Conservation (phyloP, 2,888 invertebrate species). For the Sturmia bella region DNA sequence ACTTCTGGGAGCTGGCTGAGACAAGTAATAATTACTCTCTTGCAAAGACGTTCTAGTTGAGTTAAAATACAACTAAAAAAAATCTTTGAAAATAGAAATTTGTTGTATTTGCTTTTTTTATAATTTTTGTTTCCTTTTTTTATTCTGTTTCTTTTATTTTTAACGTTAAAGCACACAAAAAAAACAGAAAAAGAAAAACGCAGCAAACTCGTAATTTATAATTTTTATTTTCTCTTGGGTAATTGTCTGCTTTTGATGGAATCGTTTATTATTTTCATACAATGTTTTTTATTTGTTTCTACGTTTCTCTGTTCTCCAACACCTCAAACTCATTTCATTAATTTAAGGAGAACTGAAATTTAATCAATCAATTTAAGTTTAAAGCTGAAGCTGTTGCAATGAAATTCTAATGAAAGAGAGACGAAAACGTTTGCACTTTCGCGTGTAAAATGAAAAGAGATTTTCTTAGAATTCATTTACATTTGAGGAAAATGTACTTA, state of each 20-base stretch:
- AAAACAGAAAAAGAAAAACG: not conserved
- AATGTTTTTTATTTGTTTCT: constrained; percentile 26
- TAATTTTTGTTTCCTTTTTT: constrained; percentile 30
- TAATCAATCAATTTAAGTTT: constrained; percentile 35
- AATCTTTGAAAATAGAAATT: not conserved
- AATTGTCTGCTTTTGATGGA: constrained; percentile 61
- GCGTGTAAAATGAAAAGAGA: too few species aligned
- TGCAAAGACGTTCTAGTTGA: constrained; percentile 37
- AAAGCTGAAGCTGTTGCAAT: too few species aligned
- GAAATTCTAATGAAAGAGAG: too few species aligned
- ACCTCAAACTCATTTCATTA: constrained; percentile 6
- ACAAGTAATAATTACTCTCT: constrained; percentile 63
- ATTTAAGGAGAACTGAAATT: constrained; percentile 6
- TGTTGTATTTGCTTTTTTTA: not conserved
- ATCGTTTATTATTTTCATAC: constrained; percentile 52
- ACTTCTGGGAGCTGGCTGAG: constrained; percentile 37
- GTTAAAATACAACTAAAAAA: constrained; percentile 27
- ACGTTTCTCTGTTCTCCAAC: not conserved
- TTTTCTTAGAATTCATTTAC: too few species aligned
- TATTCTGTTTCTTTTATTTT: not conserved
- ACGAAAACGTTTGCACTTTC: too few species aligned
- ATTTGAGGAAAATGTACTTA: too few species aligned
- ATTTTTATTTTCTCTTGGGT: constrained; percentile 58
- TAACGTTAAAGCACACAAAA: not conserved
- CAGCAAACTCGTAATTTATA: constrained; percentile 12